phyloP scores from a whole-genome alignment of 1,140 invertebrate species.

The Anastatus disparis region DNA sequence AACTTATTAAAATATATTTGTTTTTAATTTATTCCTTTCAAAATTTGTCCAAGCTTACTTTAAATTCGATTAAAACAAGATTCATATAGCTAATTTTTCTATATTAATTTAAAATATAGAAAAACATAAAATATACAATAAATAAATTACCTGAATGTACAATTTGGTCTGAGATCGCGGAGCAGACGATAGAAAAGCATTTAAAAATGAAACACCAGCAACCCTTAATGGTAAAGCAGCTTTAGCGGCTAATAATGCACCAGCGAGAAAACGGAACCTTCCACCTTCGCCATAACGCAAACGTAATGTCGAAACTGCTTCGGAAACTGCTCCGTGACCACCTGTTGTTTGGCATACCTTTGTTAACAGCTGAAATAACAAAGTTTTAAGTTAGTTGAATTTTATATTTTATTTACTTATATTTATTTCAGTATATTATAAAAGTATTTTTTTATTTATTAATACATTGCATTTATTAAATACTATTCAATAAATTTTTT shows the following conservation, averaged over 20 bases:
- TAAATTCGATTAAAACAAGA: no score
- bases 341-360: slow-evolving; percentile 78
- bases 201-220: slow-evolving; percentile 87
- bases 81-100: no score
- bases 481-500: no score
- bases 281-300: slow-evolving; percentile 91
- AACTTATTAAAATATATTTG: no score
- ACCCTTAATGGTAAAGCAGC: slow-evolving; percentile 79
- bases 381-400: background rate
- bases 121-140: no score
- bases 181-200: slow-evolving; percentile 81
- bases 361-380: slow-evolving; percentile 76
- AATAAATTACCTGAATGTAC: slow-evolving; percentile 86
- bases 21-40: no score
- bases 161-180: slow-evolving; percentile 79
- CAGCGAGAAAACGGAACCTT: slow-evolving; percentile 88
- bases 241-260: slow-evolving; percentile 80
- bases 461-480: no score
- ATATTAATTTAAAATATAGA: no score
- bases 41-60: no score
- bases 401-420: no score
- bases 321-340: slow-evolving; percentile 85
- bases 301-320: slow-evolving; percentile 88
- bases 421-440: background rate
- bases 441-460: no score